Percentiles rank a stretch among this genome's conserved stretches.
Evolutionary conservation across 2,888 invertebrate species (phyloP).

Genomic region (Euzetes globulus): DNA sequence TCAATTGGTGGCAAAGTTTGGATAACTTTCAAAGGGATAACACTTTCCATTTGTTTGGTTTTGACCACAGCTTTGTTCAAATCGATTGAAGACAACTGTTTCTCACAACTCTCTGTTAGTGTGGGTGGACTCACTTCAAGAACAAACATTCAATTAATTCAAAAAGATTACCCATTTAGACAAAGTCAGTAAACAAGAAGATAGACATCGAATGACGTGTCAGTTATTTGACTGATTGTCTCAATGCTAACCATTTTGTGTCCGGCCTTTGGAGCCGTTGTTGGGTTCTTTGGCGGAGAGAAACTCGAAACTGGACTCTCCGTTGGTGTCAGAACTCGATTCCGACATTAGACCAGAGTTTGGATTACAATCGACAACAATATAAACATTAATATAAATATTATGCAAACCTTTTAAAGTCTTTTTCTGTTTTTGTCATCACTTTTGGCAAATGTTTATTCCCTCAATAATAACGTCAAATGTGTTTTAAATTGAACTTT

Average conservation of each 20-base stretch:
- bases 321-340: slow-evolving; percentile 37
- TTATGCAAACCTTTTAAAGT: too few species aligned
- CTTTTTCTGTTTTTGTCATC: too few species aligned
- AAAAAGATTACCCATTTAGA: neutral
- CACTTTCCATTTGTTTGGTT: neutral
- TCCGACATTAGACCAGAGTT: slow-evolving; percentile 17
- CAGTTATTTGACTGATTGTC: neutral
- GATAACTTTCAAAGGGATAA: neutral
- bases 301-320: slow-evolving; percentile 40
- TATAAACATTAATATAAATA: neutral
- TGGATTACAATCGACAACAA: neutral
- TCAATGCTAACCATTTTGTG: neutral
- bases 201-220: slow-evolving; percentile 6
- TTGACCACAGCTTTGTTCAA: neutral
- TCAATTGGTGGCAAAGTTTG: neutral
- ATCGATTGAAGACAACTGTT: neutral
- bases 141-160: neutral
- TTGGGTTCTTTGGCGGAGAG: slow-evolving; percentile 32
- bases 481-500: too few species aligned
- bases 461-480: too few species aligned
- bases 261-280: neutral
- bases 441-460: too few species aligned
- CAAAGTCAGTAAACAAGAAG: neutral
- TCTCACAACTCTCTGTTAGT: neutral
- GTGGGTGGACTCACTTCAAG: neutral